A percentile compares a stretch with the other conserved stretches of the same genome.
Conservation (phyloP, 92 coral and sea anemone species). For the Parazoanthus swiftii region DNA sequence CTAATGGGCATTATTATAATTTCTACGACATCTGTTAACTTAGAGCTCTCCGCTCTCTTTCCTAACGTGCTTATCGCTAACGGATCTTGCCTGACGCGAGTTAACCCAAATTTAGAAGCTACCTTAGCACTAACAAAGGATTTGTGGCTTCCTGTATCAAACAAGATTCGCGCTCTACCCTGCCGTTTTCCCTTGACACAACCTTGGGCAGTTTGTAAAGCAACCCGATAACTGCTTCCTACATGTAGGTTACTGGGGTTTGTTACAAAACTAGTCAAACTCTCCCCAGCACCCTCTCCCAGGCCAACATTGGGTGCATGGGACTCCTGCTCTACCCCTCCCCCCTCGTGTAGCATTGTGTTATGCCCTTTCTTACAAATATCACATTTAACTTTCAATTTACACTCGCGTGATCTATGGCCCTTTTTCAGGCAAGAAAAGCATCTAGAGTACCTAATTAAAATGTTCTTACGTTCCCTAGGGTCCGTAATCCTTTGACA, state of each 20-base stretch:
- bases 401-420: too few species aligned
- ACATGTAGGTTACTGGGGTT: too few species aligned
- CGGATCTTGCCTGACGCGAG: neutral
- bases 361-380: neutral
- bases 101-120: neutral
- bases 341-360: neutral
- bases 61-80: neutral
- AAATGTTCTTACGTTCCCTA: too few species aligned
- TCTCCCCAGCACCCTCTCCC: neutral
- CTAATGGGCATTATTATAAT: neutral
- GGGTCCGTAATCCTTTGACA: too few species aligned
- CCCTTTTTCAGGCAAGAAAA: too few species aligned
- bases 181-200: too few species aligned
- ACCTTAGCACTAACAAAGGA: too few species aligned
- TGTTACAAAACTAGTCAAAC: neutral
- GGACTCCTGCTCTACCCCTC: neutral
- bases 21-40: neutral
- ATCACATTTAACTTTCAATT: neutral
- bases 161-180: too few species aligned
- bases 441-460: too few species aligned
- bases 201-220: too few species aligned
- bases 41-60: neutral
- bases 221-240: too few species aligned
- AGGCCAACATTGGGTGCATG: neutral
- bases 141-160: too few species aligned